phyloP scores from a whole-genome alignment of 2,888 invertebrate genomes.

The Amiota mariae region DNA sequence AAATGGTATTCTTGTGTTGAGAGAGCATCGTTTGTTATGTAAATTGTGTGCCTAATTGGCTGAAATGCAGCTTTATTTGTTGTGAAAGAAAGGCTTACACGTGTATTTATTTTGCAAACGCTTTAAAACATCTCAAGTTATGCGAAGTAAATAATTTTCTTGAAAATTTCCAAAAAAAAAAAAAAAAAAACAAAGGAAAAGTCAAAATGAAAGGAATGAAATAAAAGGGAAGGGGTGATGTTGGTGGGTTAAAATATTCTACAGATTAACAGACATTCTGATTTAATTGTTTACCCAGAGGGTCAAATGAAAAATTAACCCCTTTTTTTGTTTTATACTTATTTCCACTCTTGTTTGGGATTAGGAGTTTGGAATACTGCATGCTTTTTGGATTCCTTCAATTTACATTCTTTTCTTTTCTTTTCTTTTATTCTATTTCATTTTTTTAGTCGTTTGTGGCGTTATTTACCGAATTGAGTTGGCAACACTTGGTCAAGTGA shows the following conservation, averaged over 20 bases:
- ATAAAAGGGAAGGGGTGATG: too few species aligned
- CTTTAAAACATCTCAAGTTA: too few species aligned
- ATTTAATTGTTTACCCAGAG: conserved; percentile 64
- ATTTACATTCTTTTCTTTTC: not conserved
- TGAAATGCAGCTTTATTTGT: too few species aligned
- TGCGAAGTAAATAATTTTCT: too few species aligned
- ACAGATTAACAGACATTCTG: conserved; percentile 60
- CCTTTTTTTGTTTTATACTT: conserved; percentile 5
- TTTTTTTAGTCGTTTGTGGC: conserved; percentile 32
- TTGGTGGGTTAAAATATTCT: not conserved
- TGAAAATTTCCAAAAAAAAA: too few species aligned
- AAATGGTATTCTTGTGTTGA: too few species aligned
- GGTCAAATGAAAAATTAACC: conserved; percentile 43
- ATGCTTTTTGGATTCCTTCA: not conserved
- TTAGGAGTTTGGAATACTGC: not conserved
- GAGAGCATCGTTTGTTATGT: too few species aligned
- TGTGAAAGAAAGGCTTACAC: too few species aligned
- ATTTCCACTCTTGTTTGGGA: conserved; percentile 30
- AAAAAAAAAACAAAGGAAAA: too few species aligned
- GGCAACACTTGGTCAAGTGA: conserved; percentile 60
- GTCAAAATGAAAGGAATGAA: too few species aligned
- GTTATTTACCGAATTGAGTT: conserved; percentile 63
- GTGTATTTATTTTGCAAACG: too few species aligned
- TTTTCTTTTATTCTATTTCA: not conserved
- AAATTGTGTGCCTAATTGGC: too few species aligned